phyloP scores from a whole-genome alignment of 2,113 vertebrate genomes.

The Actenoides hombroni region DNA sequence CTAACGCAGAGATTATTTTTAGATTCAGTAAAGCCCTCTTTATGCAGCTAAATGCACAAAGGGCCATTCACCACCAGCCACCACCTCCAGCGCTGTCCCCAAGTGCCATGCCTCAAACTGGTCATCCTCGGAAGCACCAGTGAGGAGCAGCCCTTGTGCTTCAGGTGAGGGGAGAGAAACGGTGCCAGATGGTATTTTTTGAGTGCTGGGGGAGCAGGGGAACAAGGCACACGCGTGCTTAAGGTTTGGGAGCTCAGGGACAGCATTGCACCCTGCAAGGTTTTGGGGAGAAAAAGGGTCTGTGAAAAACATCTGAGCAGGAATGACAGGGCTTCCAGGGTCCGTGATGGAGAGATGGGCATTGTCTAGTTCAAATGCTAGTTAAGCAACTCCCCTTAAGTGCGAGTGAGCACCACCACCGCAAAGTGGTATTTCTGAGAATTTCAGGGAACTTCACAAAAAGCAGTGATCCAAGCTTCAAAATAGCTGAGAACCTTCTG shows the following conservation, averaged over 20 bases:
- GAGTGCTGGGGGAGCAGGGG: neutral
- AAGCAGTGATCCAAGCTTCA: neutral
- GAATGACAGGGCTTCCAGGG: neutral
- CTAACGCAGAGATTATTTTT: neutral
- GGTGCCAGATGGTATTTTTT: rapidly evolving
- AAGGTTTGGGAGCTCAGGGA: neutral
- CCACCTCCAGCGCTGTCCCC: neutral
- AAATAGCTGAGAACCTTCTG: neutral
- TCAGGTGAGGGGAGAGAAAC: neutral
- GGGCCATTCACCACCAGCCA: neutral
- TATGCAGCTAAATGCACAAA: neutral
- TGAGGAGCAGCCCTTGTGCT: neutral
- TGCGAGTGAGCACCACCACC: neutral
- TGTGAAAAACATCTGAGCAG: neutral
- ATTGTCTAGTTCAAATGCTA: neutral
- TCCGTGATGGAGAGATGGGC: neutral
- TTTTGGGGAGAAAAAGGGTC: neutral
- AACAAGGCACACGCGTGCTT: rapidly evolving
- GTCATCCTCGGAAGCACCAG: rapidly evolving
- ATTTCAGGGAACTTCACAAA: neutral
- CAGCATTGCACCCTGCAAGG: rapidly evolving
- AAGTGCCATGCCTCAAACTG: rapidly evolving
- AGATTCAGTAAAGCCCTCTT: neutral
- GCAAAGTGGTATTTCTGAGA: neutral
- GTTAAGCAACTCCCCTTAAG: neutral